phyloP scores from a whole-genome alignment of 2,888 invertebrate species.

The Amblyjoppa proteus region DNA sequence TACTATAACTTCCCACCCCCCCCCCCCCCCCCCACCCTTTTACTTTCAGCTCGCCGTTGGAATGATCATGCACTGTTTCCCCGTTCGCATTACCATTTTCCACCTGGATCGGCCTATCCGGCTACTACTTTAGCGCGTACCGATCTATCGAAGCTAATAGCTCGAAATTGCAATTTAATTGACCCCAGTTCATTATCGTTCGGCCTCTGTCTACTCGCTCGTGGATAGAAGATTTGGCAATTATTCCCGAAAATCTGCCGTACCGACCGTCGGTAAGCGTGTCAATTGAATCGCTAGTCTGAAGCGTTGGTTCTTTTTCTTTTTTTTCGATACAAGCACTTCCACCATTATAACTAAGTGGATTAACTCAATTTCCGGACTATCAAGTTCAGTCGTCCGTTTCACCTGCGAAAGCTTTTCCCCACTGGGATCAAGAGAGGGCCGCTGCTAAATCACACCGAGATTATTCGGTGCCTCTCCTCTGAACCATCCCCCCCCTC shows the following conservation, averaged over 20 bases:
- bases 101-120: not conserved
- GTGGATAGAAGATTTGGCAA: not conserved
- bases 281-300: constrained; percentile 2
- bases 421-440: constrained; percentile 13
- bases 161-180: constrained; percentile 55
- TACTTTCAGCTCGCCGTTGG: not conserved
- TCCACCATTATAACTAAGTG: constrained; percentile 36
- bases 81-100: constrained; percentile 46
- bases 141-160: constrained; percentile 32
- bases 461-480: constrained; percentile 54
- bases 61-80: constrained; percentile 47
- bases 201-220: not conserved
- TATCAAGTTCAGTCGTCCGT: constrained; percentile 48
- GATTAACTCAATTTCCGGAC: constrained; percentile 54
- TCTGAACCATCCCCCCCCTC: not conserved
- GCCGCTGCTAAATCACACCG: constrained; percentile 55
- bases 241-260: not conserved
- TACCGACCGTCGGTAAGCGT: not conserved
- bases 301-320: not conserved
- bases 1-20: not conserved
- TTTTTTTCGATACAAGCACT: constrained; percentile 2
- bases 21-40: not conserved
- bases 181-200: not conserved
- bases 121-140: constrained; percentile 26
- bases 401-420: constrained; percentile 50